Evolutionary conservation across 2,113 vertebrate species (phyloP).

Genomic region (Phrynosoma platyrhinos): DNA sequence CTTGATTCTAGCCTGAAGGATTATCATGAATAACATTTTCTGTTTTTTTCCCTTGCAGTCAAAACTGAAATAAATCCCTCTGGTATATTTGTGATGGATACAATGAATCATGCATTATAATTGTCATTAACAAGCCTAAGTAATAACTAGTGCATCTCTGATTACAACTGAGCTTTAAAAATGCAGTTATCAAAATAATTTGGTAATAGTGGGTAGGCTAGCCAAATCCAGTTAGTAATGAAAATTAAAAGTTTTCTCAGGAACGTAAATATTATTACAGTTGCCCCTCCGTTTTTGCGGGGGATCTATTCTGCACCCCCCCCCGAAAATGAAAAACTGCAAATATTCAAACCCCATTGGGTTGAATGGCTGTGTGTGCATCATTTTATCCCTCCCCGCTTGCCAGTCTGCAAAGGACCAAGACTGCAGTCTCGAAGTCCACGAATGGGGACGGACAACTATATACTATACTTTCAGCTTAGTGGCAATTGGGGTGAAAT

Average conservation of each 20-base stretch:
- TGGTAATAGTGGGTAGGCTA: neutral
- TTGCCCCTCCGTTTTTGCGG: no score
- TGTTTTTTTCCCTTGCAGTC: neutral
- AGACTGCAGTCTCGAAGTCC: no score
- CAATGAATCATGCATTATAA: neutral
- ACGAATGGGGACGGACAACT: no score
- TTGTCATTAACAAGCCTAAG: neutral
- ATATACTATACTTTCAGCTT: neutral
- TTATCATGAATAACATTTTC: neutral
- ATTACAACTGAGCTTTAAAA: neutral
- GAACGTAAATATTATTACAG: neutral
- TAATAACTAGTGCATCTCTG: neutral
- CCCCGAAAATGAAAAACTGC: no score
- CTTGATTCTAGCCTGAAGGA: neutral
- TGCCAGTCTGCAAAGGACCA: no score
- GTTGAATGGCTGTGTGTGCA: no score
- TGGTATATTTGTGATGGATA: neutral
- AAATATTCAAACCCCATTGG: no score
- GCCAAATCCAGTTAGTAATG: neutral
- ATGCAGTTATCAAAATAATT: neutral
- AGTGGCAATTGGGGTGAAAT: neutral
- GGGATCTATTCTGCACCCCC: no score
- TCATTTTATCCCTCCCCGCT: no score
- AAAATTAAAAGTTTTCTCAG: neutral
- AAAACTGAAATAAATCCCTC: neutral